Evolutionary conservation across 2,888 invertebrate genomes (phyloP).

Genomic region (Caenorhabditis zanzibari): DNA sequence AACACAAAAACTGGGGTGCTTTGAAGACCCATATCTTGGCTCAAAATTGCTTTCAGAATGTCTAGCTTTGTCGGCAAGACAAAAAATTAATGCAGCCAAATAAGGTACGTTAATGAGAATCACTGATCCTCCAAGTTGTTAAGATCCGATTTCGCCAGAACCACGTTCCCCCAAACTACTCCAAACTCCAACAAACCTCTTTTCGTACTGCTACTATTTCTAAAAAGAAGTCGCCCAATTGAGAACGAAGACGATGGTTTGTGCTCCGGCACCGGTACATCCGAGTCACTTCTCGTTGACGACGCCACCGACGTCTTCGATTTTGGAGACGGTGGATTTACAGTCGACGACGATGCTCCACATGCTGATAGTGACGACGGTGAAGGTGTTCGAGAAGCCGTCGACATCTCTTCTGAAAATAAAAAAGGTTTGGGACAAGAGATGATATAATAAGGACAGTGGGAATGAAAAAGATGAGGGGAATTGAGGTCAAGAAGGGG

Average conservation of each 20-base stretch:
- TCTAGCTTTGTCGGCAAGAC: too few species aligned
- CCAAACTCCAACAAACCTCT: conserved; percentile 16
- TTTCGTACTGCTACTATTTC: conserved; percentile 54
- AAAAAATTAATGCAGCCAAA: too few species aligned
- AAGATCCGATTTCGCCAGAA: too few species aligned
- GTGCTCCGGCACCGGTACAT: conserved; percentile 35
- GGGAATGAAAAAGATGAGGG: conserved; percentile 2
- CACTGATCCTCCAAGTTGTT: too few species aligned
- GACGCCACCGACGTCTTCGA: conserved; percentile 59
- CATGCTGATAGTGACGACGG: conserved; percentile 55
- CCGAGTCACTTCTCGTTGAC: conserved; percentile 54
- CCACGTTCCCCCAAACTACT: too few species aligned
- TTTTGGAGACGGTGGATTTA: conserved; percentile 17
- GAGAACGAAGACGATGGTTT: conserved; percentile 56
- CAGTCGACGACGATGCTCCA: conserved; percentile 32
- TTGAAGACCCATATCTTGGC: too few species aligned
- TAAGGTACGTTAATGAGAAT: too few species aligned
- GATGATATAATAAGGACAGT: background rate
- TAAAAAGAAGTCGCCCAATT: conserved; percentile 55
- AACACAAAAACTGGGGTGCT: too few species aligned
- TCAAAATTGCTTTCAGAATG: too few species aligned
- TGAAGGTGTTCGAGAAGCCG: conserved; percentile 58
- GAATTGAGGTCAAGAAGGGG: background rate
- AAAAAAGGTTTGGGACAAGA: background rate
- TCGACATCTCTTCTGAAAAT: conserved; percentile 39